Conservation (phyloP, 2,888 invertebrate genomes). For the Drosophila rubida region DNA sequence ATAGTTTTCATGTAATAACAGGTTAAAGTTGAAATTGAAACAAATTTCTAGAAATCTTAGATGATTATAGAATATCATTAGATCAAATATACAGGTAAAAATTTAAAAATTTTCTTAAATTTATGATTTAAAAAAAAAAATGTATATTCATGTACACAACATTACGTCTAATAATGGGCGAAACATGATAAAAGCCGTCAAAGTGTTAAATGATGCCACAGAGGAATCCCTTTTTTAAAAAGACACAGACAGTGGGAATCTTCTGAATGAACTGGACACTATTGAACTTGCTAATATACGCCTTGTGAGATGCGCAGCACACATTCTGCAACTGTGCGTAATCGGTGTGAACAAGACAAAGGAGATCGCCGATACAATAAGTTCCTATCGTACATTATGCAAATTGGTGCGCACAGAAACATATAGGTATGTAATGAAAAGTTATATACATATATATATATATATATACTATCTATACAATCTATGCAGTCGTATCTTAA, state of each 20-base stretch:
- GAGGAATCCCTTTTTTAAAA: background rate
- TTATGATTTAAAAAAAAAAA: background rate
- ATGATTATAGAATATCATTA: too few relatives aligned
- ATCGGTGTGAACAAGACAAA: background rate
- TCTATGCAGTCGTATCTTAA: background rate
- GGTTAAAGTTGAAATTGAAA: too few relatives aligned
- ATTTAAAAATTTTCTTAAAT: background rate
- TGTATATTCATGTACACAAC: background rate
- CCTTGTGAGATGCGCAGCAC: background rate
- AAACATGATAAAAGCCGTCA: background rate
- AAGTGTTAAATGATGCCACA: background rate
- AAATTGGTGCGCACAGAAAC: background rate
- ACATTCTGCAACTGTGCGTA: background rate
- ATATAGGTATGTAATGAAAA: background rate
- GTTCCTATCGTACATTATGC: background rate
- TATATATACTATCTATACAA: background rate
- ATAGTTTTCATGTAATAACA: too few relatives aligned
- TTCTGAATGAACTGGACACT: background rate
- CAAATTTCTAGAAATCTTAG: too few relatives aligned
- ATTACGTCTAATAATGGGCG: background rate
- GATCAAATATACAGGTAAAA: slow-evolving; percentile 23
- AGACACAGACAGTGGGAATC: background rate
- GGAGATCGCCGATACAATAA: background rate
- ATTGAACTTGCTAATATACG: slow-evolving; percentile 20
- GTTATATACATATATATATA: too few relatives aligned